Conservation (phyloP, 2,797 vertebrate genomes). For the Siniperca obscura region DNA sequence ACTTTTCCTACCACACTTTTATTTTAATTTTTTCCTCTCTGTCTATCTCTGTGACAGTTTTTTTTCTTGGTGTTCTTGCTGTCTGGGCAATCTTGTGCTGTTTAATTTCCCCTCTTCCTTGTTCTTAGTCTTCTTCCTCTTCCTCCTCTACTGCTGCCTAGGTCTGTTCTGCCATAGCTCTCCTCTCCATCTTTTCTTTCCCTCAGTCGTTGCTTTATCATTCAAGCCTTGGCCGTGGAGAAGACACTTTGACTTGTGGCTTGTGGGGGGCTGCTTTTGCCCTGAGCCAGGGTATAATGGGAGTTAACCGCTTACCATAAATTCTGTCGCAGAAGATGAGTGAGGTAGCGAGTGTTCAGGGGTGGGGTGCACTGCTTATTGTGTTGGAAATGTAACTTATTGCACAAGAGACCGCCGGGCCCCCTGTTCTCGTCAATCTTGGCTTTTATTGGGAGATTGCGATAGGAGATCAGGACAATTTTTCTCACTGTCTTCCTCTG, state of each 20-base stretch:
- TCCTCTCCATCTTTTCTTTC: constrained; percentile 15
- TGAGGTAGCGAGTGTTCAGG: constrained; percentile 47
- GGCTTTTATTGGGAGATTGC: constrained; percentile 70
- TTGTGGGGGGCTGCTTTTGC: constrained; percentile 28
- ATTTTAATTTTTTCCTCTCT: constrained; percentile 12
- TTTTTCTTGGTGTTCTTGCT: constrained; percentile 36
- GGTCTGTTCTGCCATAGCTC: constrained; percentile 14
- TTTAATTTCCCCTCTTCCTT: constrained; percentile 42
- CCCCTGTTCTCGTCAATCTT: constrained; percentile 67
- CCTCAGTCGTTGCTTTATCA: constrained; percentile 40
- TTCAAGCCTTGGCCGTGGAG: constrained; percentile 34
- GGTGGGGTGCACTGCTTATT: constrained; percentile 63
- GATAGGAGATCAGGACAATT: constrained; percentile 50
- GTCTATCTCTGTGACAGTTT: constrained; percentile 26
- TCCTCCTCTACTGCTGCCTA: constrained; percentile 15
- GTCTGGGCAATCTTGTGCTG: constrained; percentile 32
- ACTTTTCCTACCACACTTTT: constrained; percentile 32
- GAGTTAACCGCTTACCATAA: constrained; percentile 71
- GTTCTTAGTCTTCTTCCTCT: constrained; percentile 30
- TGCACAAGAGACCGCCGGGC: constrained; percentile 57
- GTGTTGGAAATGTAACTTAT: constrained; percentile 71
- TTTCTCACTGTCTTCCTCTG: constrained; percentile 53
- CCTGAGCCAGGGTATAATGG: constrained; percentile 66
- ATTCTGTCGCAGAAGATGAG: constrained; percentile 66
- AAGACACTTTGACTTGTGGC: constrained; percentile 54